Percentiles rank a stretch among this genome's conserved stretches.
phyloP scores from a whole-genome alignment of 2,113 vertebrate species.

The Addax nasomaculatus region DNA sequence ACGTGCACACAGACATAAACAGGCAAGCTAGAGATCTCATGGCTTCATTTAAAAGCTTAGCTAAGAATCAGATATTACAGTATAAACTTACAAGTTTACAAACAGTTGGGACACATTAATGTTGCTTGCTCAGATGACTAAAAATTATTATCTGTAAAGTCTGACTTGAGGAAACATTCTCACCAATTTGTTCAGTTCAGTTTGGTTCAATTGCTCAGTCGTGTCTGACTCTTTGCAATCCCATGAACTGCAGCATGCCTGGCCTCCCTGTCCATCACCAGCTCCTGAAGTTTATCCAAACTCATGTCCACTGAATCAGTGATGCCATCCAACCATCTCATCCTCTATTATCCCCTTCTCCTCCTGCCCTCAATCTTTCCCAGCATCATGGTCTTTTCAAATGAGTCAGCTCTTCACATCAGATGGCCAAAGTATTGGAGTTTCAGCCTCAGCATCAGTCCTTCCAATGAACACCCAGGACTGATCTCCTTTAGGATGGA shows the following conservation, averaged over 20 bases:
- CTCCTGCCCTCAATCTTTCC: neutral
- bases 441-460: neutral
- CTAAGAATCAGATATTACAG: neutral
- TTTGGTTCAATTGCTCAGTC: neutral
- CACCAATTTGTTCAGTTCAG: neutral
- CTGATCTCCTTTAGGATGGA: neutral
- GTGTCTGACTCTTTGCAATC: fast-evolving
- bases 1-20: neutral
- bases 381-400: neutral
- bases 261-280: neutral
- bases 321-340: neutral
- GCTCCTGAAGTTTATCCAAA: neutral
- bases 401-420: neutral
- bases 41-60: neutral
- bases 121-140: neutral
- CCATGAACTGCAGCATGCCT: fast-evolving
- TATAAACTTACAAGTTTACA: neutral
- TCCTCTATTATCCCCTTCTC: neutral
- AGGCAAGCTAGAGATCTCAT: neutral
- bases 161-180: too few relatives aligned
- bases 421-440: neutral
- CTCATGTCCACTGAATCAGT: neutral
- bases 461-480: neutral
- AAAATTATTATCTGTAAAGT: neutral
- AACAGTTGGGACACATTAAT: neutral